These are phyloP conservation scores for Gymnogyps californianus DNA, from an alignment of 2,113 vertebrate species.

Conservation along the genomic window DNA sequence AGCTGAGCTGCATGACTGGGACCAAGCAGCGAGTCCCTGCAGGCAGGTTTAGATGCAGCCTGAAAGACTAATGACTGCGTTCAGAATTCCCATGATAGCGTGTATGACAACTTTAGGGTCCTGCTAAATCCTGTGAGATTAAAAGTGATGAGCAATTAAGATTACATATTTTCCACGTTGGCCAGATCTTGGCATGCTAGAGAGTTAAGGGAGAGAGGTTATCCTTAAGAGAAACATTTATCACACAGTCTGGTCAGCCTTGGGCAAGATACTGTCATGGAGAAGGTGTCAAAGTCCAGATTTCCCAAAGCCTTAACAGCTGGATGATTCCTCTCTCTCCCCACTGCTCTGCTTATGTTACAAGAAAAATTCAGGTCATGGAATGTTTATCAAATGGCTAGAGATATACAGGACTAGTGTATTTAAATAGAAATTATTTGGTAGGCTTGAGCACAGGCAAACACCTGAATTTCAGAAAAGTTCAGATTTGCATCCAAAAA, in stretches of 20 bases:
- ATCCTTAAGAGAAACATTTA: background rate
- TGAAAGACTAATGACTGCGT: background rate
- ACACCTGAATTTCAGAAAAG: background rate
- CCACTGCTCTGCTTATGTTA: background rate
- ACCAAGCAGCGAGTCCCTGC: background rate
- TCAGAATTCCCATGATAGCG: background rate
- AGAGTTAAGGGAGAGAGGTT: background rate
- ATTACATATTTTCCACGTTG: background rate
- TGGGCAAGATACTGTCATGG: background rate
- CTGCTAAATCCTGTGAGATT: background rate
- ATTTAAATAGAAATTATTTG: background rate
- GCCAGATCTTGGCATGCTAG: background rate
- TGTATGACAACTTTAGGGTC: background rate
- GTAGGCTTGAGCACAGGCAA: background rate
- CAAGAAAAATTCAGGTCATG: background rate
- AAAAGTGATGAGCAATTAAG: background rate
- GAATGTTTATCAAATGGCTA: background rate
- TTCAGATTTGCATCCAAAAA: background rate
- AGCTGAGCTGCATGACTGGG: background rate
- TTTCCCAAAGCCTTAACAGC: background rate
- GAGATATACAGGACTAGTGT: background rate
- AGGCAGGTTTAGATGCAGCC: background rate
- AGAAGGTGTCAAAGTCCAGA: background rate
- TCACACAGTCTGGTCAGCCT: background rate
- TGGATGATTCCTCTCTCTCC: background rate